Conservation (phyloP, 2,797 vertebrate species). For the Lacerta viridis region DNA sequence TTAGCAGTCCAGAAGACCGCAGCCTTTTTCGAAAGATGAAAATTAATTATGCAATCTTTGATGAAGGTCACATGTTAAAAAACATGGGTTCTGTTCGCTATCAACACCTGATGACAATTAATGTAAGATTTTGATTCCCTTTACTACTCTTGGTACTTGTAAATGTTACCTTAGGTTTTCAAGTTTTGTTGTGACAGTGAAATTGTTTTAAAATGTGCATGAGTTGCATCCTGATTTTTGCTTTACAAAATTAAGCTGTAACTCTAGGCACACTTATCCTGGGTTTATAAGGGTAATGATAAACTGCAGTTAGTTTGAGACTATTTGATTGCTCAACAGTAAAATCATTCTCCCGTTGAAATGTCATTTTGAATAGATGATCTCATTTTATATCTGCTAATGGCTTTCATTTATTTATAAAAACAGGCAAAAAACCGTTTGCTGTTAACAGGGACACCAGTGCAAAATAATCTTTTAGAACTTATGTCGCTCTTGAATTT, state of each 20-base stretch:
- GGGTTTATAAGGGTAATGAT: too few relatives aligned
- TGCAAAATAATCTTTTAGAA: conserved; percentile 97
- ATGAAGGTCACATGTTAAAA: conserved; percentile 99
- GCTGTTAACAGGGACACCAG: conserved; percentile 94
- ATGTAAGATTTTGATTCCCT: conserved; percentile 83
- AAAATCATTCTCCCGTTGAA: background rate
- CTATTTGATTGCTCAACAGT: background rate
- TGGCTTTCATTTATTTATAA: conserved; percentile 17
- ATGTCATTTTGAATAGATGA: background rate
- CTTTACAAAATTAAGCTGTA: background rate
- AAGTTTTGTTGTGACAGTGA: background rate
- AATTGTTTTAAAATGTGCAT: background rate
- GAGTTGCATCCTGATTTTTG: background rate
- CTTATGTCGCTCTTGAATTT: conserved; percentile 98
- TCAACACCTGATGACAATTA: conserved; percentile 95
- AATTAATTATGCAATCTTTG: conserved; percentile 93
- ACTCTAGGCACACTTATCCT: background rate
- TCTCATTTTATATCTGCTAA: background rate
- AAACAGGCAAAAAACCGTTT: conserved; percentile 91
- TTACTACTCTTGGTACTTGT: background rate
- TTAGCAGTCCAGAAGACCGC: conserved; percentile 91
- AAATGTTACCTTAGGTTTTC: background rate
- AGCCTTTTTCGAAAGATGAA: conserved; percentile 91
- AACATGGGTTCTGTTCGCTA: conserved; percentile 97
- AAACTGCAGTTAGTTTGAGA: background rate